Percentiles rank a stretch among this genome's conserved stretches.
phyloP scores from a whole-genome alignment of 1,140 invertebrate species.

The Drosophila melanica region DNA sequence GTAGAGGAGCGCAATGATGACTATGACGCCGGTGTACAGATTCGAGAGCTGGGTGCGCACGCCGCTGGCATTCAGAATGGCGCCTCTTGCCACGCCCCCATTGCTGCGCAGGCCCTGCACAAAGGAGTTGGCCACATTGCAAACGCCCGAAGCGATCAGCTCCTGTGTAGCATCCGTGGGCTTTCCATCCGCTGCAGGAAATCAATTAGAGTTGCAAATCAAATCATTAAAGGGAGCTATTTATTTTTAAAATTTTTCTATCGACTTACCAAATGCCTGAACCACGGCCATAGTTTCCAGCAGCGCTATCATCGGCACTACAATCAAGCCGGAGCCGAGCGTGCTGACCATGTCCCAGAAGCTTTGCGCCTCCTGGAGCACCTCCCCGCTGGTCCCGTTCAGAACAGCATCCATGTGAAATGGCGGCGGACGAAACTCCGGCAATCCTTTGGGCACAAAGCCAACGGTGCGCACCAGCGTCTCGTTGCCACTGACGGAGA shows the following conservation, averaged over 20 bases:
- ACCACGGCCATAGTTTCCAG: conserved; percentile 94
- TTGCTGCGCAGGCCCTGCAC: conserved; percentile 93
- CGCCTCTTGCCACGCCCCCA: conserved; percentile 92
- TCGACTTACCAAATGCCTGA: conserved; percentile 87
- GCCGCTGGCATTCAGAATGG: conserved; percentile 95
- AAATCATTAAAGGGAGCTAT: neutral
- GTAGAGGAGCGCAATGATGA: conserved; percentile 89
- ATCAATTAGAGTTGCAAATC: neutral
- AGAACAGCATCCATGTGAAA: conserved; percentile 86
- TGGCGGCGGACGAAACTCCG: conserved; percentile 87
- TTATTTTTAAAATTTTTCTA: neutral
- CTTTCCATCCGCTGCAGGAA: conserved; percentile 87
- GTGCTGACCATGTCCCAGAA: conserved; percentile 90
- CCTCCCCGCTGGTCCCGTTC: conserved; percentile 84
- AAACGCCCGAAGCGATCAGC: conserved; percentile 91
- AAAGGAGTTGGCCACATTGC: conserved; percentile 95
- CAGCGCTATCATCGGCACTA: conserved; percentile 92
- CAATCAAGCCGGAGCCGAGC: conserved; percentile 90
- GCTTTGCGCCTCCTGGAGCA: conserved; percentile 57
- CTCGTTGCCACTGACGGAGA: conserved; percentile 68
- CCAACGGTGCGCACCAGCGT: conserved; percentile 84
- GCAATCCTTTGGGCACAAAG: conserved; percentile 89
- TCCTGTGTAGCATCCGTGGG: conserved; percentile 94
- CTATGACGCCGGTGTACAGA: conserved; percentile 88
- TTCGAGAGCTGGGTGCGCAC: conserved; percentile 94